A percentile compares a stretch with the other conserved stretches of the same genome.
phyloP scores from a whole-genome alignment of 2,113 vertebrate species.

The Drymodes brunneopygia region DNA sequence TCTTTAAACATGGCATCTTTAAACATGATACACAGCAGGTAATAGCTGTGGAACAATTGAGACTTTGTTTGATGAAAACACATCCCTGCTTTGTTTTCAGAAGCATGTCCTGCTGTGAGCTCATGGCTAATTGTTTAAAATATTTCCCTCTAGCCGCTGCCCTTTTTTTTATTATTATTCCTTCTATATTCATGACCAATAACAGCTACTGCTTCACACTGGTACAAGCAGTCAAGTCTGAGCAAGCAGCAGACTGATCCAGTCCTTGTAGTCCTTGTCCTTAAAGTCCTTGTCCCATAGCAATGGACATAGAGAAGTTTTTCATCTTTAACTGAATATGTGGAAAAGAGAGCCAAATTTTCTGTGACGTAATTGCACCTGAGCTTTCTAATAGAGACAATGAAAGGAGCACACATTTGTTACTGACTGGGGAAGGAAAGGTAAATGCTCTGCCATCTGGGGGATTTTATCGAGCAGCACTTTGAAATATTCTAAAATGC shows the following conservation, averaged over 20 bases:
- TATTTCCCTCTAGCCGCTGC: neutral
- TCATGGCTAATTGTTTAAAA: neutral
- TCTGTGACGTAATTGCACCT: neutral
- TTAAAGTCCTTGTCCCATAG: neutral
- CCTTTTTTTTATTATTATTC: neutral
- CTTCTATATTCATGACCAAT: neutral
- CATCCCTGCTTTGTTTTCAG: neutral
- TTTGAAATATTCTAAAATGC: neutral
- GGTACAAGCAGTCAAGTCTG: neutral
- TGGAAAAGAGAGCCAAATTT: neutral
- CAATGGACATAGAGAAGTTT: neutral
- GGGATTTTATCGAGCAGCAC: neutral
- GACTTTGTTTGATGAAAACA: neutral
- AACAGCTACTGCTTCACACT: neutral
- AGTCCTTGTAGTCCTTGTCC: neutral
- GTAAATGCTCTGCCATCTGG: conserved; percentile 6
- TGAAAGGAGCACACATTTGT: neutral
- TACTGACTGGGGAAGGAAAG: neutral
- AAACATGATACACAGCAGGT: neutral
- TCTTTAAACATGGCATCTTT: neutral
- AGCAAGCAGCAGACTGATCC: neutral
- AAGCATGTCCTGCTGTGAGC: neutral
- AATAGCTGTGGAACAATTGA: neutral
- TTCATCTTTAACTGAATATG: neutral
- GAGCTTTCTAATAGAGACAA: neutral